A percentile compares a stretch with the other conserved stretches of the same genome.
Evolutionary conservation across 2,888 invertebrate species (phyloP).

Genomic region (Eubasilissa splendida): DNA sequence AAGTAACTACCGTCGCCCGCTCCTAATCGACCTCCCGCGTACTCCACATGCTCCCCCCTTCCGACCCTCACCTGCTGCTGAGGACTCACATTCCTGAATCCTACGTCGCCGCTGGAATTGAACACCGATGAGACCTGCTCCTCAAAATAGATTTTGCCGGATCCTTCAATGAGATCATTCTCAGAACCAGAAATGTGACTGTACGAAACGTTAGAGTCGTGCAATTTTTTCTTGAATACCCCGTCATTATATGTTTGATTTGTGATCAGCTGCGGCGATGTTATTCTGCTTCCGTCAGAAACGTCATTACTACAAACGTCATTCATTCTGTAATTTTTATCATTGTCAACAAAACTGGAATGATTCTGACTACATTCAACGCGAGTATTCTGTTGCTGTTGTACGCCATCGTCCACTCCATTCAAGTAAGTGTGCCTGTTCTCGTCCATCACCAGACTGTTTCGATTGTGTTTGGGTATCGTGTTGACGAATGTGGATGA

Average conservation of each 20-base stretch:
- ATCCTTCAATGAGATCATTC: conserved; percentile 43
- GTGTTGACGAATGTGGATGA: conserved; percentile 60
- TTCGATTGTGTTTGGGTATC: conserved; percentile 57
- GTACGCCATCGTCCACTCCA: not conserved
- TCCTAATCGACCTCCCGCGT: conserved; percentile 16
- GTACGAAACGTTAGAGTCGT: conserved; percentile 3
- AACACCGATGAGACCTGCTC: conserved; percentile 30
- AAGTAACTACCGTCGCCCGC: conserved; percentile 50
- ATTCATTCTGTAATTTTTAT: conserved; percentile 24
- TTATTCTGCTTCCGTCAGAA: conserved; percentile 27
- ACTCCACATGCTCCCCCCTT: not conserved
- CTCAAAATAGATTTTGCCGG: conserved; percentile 51
- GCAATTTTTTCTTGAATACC: conserved; percentile 13
- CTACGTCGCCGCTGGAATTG: conserved; percentile 35
- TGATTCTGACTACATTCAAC: conserved; percentile 8
- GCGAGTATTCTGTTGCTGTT: not conserved
- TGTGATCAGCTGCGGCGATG: conserved; percentile 37
- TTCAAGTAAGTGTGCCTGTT: conserved; percentile 40
- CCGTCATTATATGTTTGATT: conserved; percentile 32
- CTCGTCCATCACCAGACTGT: conserved; percentile 48
- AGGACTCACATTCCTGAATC: conserved; percentile 36
- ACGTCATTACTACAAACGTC: conserved; percentile 11
- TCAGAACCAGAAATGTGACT: conserved; percentile 42
- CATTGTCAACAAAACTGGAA: not conserved
- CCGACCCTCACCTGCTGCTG: not conserved